Base-by-base conservation (phyloP, 2,888 invertebrate genomes). In the Ligdia adustata region DNA sequence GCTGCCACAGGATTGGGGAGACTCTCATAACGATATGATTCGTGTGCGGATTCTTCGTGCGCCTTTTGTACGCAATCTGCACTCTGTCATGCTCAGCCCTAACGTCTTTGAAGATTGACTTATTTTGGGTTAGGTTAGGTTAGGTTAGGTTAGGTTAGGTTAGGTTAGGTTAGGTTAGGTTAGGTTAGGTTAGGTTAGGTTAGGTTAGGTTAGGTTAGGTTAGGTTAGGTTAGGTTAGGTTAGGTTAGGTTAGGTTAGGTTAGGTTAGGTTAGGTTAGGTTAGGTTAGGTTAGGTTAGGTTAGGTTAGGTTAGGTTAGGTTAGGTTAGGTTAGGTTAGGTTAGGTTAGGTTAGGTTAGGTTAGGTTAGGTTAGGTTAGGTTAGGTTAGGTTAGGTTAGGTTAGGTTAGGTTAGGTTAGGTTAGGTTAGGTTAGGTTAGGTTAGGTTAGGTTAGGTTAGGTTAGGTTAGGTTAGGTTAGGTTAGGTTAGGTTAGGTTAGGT, bases 321-420 rank as follows among this genome's bases (percentile, higher is more conserved):
- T 45, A 45, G 45, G 52, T 40, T 41, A 51, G 51, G 51, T 41
- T 41, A 51, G 51, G 51, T 42, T 42, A 48, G 48, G 48, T 42
- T 42, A 48, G 48, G 48, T 42, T 42, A 48, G 48, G 48, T 42
- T 42, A 48, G 48, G 48, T 42, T 42, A 48, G 48, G 44, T 46
- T 50, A 44, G 46, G 54, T 54, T 50, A 46, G 50, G 53, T 53
- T 53, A 53, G 53, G 53, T 51, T 55, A 48, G 48, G 47, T 48
- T 51, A 52, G 57, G 54, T 57, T 54, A 52, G 56, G 56, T 53
- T 56, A 53, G 56, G 57, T 53, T 57, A 54, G 54, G 56, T 56
- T 53, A 53, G 56, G 52, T 56, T 53, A 53, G 52, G 52, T 56
- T 56, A 56, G 56, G 53, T 57, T 54, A 57, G 57, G 55, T 55